Evolutionary conservation across 2,113 vertebrate species (phyloP).

Genomic region (Siniperca chuatsi): DNA sequence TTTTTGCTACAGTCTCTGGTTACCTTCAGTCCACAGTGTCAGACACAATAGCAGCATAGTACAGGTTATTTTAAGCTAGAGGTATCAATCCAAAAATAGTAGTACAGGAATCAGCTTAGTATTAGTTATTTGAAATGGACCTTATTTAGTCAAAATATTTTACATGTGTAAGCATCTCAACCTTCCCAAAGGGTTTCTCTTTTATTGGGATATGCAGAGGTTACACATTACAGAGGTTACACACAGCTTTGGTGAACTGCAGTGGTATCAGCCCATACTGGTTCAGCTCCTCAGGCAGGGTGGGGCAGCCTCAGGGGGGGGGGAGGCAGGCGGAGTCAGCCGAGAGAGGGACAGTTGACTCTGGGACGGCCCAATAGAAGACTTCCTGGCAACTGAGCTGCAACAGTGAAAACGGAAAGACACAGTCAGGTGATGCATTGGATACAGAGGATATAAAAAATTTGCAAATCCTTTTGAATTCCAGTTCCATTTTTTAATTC

Average conservation of each 20-base stretch:
- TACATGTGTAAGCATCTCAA: not conserved
- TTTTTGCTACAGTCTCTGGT: not conserved
- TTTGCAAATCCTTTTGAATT: not conserved
- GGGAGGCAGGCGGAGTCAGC: constrained; percentile 73
- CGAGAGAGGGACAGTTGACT: constrained; percentile 58
- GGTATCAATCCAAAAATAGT: not conserved
- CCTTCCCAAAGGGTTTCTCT: not conserved
- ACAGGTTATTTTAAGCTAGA: not conserved
- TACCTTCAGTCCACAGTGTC: not conserved
- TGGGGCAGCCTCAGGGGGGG: constrained; percentile 61
- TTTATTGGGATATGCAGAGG: not conserved
- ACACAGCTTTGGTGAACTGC: constrained; percentile 14
- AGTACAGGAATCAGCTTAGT: not conserved
- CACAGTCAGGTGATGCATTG: not conserved
- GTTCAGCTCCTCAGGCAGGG: constrained; percentile 67
- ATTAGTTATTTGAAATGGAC: not conserved
- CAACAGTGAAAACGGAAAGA: not conserved
- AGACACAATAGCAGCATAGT: constrained; percentile 8
- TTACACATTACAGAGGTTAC: not conserved
- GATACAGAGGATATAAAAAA: not conserved
- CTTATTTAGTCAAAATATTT: not conserved
- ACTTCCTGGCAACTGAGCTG: constrained; percentile 57
- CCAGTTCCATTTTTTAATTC: not conserved
- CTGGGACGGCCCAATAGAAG: constrained; percentile 61
- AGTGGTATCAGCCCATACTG: not conserved